Percentiles rank a stretch among this genome's conserved stretches.
Conservation (phyloP, 2,113 vertebrate species). For the Hydrolagus affinis region DNA sequence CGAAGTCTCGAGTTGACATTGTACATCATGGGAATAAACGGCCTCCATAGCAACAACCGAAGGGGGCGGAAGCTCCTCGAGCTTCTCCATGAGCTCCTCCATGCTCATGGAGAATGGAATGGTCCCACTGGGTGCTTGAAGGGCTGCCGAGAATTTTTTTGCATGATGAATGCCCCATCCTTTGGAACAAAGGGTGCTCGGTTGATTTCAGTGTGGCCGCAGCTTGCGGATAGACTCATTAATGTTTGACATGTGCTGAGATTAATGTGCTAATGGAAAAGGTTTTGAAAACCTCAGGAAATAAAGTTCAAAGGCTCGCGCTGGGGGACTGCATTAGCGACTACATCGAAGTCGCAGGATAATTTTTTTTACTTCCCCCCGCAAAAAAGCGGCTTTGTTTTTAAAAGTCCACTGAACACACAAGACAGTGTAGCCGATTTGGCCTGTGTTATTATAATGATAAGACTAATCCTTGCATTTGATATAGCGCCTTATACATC, state of each 20-base stretch:
- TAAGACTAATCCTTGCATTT: too few species aligned
- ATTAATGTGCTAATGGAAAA: conserved; percentile 18
- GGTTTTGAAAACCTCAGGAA: not conserved
- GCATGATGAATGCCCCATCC: conserved; percentile 15
- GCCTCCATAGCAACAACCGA: too few species aligned
- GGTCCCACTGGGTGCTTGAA: conserved; percentile 1
- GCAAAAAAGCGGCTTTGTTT: not conserved
- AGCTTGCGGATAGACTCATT: not conserved
- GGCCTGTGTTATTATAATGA: too few species aligned
- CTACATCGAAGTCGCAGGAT: not conserved
- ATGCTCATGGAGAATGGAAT: not conserved
- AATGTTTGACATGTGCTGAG: not conserved
- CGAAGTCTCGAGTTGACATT: too few species aligned
- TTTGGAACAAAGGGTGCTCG: not conserved
- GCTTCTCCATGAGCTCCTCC: not conserved
- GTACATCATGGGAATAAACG: too few species aligned
- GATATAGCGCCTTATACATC: too few species aligned
- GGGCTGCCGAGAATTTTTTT: not conserved
- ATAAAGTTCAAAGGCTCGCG: not conserved
- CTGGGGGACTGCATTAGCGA: not conserved
- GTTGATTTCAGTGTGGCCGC: not conserved
- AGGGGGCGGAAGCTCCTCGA: too few species aligned
- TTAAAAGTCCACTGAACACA: not conserved
- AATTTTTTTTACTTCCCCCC: not conserved
- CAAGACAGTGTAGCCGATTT: too few species aligned